Evolutionary conservation across 2,113 vertebrate genomes (phyloP).

Genomic region (Isurus oxyrinchus): DNA sequence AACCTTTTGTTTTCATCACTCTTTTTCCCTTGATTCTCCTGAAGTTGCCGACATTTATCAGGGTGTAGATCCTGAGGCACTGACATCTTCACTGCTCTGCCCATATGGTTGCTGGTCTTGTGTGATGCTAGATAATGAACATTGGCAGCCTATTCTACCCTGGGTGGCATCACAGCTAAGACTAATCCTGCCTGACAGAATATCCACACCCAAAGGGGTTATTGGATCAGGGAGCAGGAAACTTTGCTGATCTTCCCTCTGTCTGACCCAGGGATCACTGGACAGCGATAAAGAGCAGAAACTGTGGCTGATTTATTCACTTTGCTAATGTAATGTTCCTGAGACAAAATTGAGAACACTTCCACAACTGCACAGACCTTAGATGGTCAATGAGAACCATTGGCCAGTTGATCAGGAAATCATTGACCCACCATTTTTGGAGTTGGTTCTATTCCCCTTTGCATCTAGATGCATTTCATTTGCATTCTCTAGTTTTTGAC

Average conservation of each 20-base stretch:
- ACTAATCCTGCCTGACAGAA: not conserved
- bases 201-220: not conserved
- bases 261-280: not conserved
- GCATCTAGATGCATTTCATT: not conserved
- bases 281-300: too few species aligned
- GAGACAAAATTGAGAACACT: too few species aligned
- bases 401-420: too few species aligned
- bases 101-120: not conserved
- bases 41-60: not conserved
- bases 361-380: not conserved
- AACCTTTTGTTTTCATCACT: not conserved
- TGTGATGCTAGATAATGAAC: not conserved
- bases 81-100: not conserved
- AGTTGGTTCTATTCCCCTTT: not conserved
- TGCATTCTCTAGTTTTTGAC: not conserved
- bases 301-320: too few species aligned
- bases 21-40: not conserved
- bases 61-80: not conserved
- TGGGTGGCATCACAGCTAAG: not conserved
- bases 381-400: not conserved
- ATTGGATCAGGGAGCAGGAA: not conserved
- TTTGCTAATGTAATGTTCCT: too few species aligned
- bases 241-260: not conserved
- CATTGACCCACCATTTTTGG: not conserved
- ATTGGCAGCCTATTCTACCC: not conserved